phyloP scores from a whole-genome alignment of 2,113 vertebrate genomes.

The Lampris incognitus region DNA sequence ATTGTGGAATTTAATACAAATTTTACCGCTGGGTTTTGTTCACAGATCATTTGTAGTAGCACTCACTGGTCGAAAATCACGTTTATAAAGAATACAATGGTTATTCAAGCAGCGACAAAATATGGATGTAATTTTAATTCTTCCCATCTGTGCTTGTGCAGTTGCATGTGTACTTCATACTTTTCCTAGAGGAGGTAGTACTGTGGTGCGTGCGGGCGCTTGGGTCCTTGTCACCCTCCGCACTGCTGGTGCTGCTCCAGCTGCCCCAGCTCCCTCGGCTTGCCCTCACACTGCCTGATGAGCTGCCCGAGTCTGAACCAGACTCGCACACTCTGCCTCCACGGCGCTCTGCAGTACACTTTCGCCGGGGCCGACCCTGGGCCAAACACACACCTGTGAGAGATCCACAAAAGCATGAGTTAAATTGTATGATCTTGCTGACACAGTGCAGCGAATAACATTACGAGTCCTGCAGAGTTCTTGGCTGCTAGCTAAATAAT shows the following conservation, averaged over 20 bases:
- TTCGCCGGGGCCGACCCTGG: constrained; percentile 76
- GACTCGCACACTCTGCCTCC: constrained; percentile 90
- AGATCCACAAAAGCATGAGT: not conserved
- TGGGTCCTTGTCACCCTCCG: constrained; percentile 91
- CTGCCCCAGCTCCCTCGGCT: constrained; percentile 98
- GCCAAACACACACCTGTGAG: constrained; percentile 68
- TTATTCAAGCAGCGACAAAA: too few relatives aligned
- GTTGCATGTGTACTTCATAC: constrained; percentile 70
- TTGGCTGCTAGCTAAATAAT: too few relatives aligned
- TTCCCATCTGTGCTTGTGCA: not conserved
- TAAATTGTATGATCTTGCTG: not conserved
- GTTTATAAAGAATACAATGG: too few relatives aligned
- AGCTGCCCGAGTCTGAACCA: constrained; percentile 95
- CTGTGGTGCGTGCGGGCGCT: constrained; percentile 75
- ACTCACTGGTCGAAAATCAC: too few relatives aligned
- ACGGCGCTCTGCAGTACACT: constrained; percentile 82
- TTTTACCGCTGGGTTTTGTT: too few relatives aligned
- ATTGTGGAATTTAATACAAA: not conserved
- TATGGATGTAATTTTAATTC: not conserved
- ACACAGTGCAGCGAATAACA: not conserved
- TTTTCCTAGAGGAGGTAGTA: constrained; percentile 81
- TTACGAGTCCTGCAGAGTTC: not conserved
- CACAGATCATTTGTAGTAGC: too few relatives aligned
- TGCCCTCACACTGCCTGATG: constrained; percentile 90
- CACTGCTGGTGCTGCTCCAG: constrained; percentile 97